Conservation (phyloP, 2,888 invertebrate genomes). For the Hemicrepidius hirtus region DNA sequence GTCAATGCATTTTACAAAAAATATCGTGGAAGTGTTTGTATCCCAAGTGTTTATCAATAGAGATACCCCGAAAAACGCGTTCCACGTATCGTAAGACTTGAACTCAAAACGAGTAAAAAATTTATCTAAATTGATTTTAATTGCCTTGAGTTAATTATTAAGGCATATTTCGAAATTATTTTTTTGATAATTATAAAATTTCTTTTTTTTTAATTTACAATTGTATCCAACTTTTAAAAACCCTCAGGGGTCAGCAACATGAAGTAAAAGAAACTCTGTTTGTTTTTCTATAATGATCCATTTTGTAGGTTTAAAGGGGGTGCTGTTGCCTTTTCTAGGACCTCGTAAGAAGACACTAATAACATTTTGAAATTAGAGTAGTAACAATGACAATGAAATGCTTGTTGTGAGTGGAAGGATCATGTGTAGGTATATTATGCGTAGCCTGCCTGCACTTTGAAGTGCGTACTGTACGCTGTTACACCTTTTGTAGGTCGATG, state of each 20-base stretch:
- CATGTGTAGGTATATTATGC: conserved; percentile 21
- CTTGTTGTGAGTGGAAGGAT: conserved; percentile 24
- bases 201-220: not conserved
- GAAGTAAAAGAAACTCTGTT: too few species aligned
- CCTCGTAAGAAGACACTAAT: too few species aligned
- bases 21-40: conserved; percentile 44
- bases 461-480: conserved; percentile 38
- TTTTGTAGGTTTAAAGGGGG: too few species aligned
- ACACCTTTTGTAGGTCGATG: conserved; percentile 63
- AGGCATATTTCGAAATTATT: not conserved
- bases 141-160: not conserved
- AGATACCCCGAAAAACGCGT: conserved; percentile 30
- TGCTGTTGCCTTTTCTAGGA: not conserved
- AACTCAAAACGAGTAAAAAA: not conserved
- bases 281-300: too few species aligned
- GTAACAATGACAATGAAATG: conserved; percentile 32
- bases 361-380: not conserved
- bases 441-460: conserved; percentile 39
- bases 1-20: conserved; percentile 51
- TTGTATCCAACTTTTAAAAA: not conserved
- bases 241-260: not conserved
- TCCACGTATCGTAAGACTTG: not conserved
- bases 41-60: conserved; percentile 42
- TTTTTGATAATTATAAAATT: not conserved
- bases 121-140: too few species aligned